Conservation (phyloP, 1,140 invertebrate species). For the Drosophila bipectinata region DNA sequence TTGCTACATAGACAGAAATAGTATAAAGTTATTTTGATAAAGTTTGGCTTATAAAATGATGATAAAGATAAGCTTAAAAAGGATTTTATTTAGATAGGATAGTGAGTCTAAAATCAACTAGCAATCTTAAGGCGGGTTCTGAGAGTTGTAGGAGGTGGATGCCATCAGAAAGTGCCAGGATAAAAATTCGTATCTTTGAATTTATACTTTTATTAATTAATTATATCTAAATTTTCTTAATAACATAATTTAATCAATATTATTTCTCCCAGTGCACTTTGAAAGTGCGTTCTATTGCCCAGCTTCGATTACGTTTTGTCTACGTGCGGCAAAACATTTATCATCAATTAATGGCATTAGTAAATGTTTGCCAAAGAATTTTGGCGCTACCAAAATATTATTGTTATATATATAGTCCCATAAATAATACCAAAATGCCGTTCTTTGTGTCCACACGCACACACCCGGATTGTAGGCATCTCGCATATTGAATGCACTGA, state of each 20-base stretch:
- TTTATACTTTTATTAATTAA: too few relatives aligned
- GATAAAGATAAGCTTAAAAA: neutral
- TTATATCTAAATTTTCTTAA: neutral
- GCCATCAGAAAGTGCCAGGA: too few relatives aligned
- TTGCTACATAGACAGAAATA: conserved; percentile 1
- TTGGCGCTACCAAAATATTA: conserved; percentile 48
- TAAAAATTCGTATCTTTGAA: too few relatives aligned
- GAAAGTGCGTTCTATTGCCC: conserved; percentile 13
- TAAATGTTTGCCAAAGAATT: conserved; percentile 57
- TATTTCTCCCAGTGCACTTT: neutral
- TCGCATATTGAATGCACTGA: conserved; percentile 39
- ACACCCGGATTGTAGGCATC: neutral
- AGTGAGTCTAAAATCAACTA: too few relatives aligned
- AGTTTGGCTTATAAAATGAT: neutral
- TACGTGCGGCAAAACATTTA: conserved; percentile 46
- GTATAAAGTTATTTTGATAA: neutral
- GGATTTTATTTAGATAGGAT: too few relatives aligned
- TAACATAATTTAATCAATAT: neutral
- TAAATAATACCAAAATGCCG: conserved; percentile 61
- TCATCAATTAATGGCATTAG: conserved; percentile 68
- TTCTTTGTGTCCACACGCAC: conserved; percentile 24
- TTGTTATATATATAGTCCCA: conserved; percentile 53
- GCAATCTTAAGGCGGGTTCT: too few relatives aligned
- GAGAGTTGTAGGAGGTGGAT: too few relatives aligned
- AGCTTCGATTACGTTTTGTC: conserved; percentile 38